Base-by-base conservation (phyloP, 2,888 invertebrate species). In the Steinernema carpocapsae region DNA sequence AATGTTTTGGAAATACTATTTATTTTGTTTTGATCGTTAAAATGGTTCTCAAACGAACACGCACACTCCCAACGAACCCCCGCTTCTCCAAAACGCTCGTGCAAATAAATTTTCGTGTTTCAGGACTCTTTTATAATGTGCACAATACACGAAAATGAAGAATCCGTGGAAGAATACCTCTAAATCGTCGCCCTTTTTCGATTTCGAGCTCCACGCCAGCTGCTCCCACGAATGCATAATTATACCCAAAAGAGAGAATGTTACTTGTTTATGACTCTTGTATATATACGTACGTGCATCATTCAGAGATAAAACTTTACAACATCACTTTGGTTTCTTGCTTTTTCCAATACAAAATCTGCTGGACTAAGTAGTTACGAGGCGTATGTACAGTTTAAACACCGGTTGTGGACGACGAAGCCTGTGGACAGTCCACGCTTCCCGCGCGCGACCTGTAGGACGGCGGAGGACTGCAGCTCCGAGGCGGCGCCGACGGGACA, bases 381-480 rank as follows among this genome's bases (percentile, higher is more conserved):
- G 32, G 19, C 19, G 64, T 32, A 64, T 64, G 26, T 29, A 37
- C 64, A 64, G 4, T 19, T 64, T 26, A 32, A 29, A 64, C 17
- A 26, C 24, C 64, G 64, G 29, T 37, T 26, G 64, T 22, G 17
- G 26, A 26, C 32, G 64, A 4, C 17, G 29, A 29, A 24, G 19
- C 1, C 64, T 64, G 64, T 14, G 64, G 32, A 17, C 26, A 64
- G 64, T 79, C 76, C 52, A 79, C 22, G 70, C 76, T 80, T n/a
- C 70, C 74, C 22, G 74, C 73, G 19, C 48, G 70, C 22, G 79
- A 79, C 19, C 77, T 72, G 46, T 79, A 79, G 17, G 79, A 79
- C 1, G 78, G 78, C 14, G 79, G 79, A 26, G 79, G 79, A 17
- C 74, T 72, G 76, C 74, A 73, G 22, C 42, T 37, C 22, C 77